phyloP scores from a whole-genome alignment of 1,140 invertebrate species.

The Acromyrmex charruanus region DNA sequence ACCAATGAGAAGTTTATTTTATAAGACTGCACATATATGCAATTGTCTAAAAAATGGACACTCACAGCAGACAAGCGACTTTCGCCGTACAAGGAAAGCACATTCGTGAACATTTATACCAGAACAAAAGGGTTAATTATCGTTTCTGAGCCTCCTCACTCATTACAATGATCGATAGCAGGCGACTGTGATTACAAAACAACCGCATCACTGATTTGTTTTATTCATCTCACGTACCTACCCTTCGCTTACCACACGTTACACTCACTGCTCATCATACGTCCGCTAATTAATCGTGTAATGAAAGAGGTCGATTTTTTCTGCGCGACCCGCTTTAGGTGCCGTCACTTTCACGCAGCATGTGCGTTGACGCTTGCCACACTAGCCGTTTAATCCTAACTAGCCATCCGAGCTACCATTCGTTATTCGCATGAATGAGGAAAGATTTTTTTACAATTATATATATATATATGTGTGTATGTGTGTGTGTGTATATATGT shows the following conservation, averaged over 20 bases:
- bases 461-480: background rate
- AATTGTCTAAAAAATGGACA: too few relatives aligned
- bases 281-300: conserved; percentile 27
- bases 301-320: conserved; percentile 3
- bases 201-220: background rate
- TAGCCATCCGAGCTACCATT: background rate
- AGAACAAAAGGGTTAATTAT: background rate
- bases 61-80: too few relatives aligned
- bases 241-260: background rate
- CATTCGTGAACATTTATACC: too few relatives aligned
- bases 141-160: background rate
- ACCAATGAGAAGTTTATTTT: too few relatives aligned
- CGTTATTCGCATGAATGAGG: background rate
- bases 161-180: conserved; percentile 10
- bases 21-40: too few relatives aligned
- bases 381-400: background rate
- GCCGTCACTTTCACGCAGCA: conserved; percentile 9
- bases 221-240: background rate
- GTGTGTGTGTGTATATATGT: too few relatives aligned
- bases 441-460: conserved; percentile 28
- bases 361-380: background rate
- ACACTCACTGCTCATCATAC: background rate
- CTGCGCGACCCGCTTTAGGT: background rate
- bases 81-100: too few relatives aligned
- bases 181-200: background rate